Conservation (phyloP, 2,113 vertebrate species). For the Psammodynastes pulverulentus region DNA sequence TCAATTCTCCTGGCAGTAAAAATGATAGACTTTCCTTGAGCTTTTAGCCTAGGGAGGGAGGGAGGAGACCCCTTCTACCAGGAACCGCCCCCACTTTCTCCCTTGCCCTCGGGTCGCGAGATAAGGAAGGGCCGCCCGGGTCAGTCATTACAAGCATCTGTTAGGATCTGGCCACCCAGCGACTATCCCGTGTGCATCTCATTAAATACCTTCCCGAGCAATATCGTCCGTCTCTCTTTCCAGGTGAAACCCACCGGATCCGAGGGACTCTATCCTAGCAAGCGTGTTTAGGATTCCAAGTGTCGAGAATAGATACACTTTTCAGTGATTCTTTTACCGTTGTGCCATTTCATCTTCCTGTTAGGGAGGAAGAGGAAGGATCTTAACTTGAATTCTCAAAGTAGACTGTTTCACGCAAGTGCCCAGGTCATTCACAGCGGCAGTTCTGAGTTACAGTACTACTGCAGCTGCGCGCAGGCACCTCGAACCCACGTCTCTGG, state of each 20-base stretch:
- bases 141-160: not conserved
- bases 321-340: not conserved
- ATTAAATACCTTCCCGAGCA: no score
- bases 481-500: constrained; percentile 62
- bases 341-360: not conserved
- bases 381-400: constrained; percentile 44
- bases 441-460: constrained; percentile 52
- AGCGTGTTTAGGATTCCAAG: not conserved
- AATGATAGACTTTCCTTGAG: not conserved
- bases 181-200: not conserved
- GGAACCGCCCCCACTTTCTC: not conserved
- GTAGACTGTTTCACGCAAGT: constrained; percentile 35
- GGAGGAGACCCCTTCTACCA: not conserved
- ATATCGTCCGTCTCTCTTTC: not conserved
- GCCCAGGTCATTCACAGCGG: constrained; percentile 27
- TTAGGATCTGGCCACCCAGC: not conserved
- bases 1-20: not conserved
- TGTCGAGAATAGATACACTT: no score
- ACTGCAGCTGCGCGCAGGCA: constrained; percentile 39
- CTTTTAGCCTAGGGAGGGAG: not conserved
- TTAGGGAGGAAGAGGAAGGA: constrained; percentile 11
- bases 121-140: not conserved
- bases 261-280: not conserved
- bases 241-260: not conserved
- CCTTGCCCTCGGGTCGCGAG: not conserved